phyloP scores from a whole-genome alignment of 2,113 vertebrate genomes.

The Archilochus colubris region DNA sequence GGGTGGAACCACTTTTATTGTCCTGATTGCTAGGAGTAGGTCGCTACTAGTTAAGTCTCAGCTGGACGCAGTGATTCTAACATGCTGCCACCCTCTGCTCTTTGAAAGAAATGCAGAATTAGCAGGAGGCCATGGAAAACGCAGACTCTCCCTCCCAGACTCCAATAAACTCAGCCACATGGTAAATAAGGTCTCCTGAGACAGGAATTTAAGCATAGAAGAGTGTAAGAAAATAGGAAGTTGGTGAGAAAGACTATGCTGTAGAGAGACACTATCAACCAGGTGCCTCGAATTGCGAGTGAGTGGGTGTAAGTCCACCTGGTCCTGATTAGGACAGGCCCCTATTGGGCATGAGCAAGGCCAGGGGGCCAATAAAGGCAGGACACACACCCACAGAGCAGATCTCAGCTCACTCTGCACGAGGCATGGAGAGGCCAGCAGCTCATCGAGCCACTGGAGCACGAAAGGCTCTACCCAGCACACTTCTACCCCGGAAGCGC shows the following conservation, averaged over 20 bases:
- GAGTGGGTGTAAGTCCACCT: too few relatives aligned
- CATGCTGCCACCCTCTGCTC: not conserved
- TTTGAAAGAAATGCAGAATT: not conserved
- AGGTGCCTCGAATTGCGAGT: too few relatives aligned
- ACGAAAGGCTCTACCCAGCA: too few relatives aligned
- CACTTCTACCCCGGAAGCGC: too few relatives aligned
- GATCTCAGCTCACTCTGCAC: too few relatives aligned
- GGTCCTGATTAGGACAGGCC: too few relatives aligned
- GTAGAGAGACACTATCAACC: too few relatives aligned
- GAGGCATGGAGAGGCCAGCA: too few relatives aligned
- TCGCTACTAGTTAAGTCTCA: slow-evolving; percentile 8
- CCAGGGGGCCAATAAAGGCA: too few relatives aligned
- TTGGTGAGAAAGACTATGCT: not conserved
- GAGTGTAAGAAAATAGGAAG: not conserved
- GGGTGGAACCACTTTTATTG: not conserved
- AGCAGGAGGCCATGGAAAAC: not conserved
- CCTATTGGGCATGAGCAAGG: too few relatives aligned
- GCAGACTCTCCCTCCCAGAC: not conserved
- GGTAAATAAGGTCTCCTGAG: not conserved
- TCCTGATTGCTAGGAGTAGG: slow-evolving; percentile 2
- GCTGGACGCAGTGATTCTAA: not conserved
- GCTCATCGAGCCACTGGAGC: too few relatives aligned
- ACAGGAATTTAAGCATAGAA: not conserved
- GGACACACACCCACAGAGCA: too few relatives aligned
- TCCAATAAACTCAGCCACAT: not conserved